Conservation (phyloP, 2,797 vertebrate species). For the Acipenser transmontanus region DNA sequence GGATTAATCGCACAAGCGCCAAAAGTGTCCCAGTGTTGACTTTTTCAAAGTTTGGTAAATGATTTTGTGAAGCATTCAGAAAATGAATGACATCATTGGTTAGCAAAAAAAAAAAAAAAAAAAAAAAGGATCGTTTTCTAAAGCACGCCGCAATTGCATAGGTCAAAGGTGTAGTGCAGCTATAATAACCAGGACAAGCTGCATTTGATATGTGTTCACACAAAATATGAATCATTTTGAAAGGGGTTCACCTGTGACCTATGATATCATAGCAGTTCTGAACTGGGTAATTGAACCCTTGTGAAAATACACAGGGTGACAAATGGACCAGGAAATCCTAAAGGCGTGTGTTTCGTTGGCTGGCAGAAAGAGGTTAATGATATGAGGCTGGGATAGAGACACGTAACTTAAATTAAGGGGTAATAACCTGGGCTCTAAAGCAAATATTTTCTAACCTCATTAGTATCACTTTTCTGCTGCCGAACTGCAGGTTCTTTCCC, state of each 20-base stretch:
- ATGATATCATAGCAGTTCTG: slow-evolving; percentile 45
- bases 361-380: too few species aligned
- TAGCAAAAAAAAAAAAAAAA: slow-evolving; percentile 24
- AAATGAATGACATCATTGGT: slow-evolving; percentile 45
- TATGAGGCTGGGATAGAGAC: too few species aligned
- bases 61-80: background rate
- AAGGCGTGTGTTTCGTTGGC: background rate
- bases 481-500: too few species aligned
- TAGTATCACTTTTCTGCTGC: too few species aligned
- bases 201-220: slow-evolving; percentile 39
- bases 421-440: too few species aligned
- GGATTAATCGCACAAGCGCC: too few species aligned
- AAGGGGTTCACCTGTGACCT: slow-evolving; percentile 47
- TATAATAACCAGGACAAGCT: slow-evolving; percentile 36
- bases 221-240: slow-evolving; percentile 48
- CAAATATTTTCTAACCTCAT: too few species aligned
- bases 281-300: slow-evolving; percentile 32
- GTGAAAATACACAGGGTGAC: background rate
- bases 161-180: slow-evolving; percentile 42
- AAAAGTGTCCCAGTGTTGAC: too few species aligned
- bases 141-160: slow-evolving; percentile 49
- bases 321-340: background rate
- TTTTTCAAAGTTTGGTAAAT: too few species aligned
- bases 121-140: slow-evolving; percentile 16
- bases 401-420: too few species aligned